phyloP scores from a whole-genome alignment of 2,888 invertebrate genomes.

The Chrysomela aeneicollis region DNA sequence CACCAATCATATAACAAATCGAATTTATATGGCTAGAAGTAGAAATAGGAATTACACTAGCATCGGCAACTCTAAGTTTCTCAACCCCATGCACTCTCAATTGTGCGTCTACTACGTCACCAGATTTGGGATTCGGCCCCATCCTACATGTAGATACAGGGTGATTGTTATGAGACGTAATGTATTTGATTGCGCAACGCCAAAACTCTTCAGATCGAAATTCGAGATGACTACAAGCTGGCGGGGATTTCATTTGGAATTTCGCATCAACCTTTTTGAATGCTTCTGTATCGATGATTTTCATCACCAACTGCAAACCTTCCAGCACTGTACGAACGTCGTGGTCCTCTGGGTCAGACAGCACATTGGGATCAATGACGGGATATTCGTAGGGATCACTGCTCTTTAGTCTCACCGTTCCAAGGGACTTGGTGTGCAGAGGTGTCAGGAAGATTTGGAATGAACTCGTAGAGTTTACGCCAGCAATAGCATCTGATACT shows the following conservation, averaged over 20 bases:
- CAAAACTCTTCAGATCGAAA: conserved; percentile 72
- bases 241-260: conserved; percentile 34
- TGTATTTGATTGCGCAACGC: conserved; percentile 66
- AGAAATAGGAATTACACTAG: conserved; percentile 35
- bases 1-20: conserved; percentile 37
- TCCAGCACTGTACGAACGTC: conserved; percentile 66
- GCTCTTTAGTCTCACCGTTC: conserved; percentile 64
- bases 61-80: conserved; percentile 30
- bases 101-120: conserved; percentile 26
- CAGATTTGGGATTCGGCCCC: conserved; percentile 31
- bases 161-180: conserved; percentile 31
- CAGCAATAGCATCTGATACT: conserved; percentile 10
- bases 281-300: conserved; percentile 62
- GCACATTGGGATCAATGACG: conserved; percentile 73
- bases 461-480: conserved; percentile 21
- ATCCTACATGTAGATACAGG: conserved; percentile 33
- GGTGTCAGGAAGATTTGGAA: conserved; percentile 45
- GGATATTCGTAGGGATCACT: conserved; percentile 57
- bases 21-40: conserved; percentile 36
- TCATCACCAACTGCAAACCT: conserved; percentile 59
- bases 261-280: conserved; percentile 65
- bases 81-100: conserved; percentile 30
- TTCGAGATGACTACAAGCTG: conserved; percentile 59
- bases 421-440: conserved; percentile 60
- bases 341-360: conserved; percentile 60